phyloP scores from a whole-genome alignment of 1,140 invertebrate species.

The Epicauta chinensis region DNA sequence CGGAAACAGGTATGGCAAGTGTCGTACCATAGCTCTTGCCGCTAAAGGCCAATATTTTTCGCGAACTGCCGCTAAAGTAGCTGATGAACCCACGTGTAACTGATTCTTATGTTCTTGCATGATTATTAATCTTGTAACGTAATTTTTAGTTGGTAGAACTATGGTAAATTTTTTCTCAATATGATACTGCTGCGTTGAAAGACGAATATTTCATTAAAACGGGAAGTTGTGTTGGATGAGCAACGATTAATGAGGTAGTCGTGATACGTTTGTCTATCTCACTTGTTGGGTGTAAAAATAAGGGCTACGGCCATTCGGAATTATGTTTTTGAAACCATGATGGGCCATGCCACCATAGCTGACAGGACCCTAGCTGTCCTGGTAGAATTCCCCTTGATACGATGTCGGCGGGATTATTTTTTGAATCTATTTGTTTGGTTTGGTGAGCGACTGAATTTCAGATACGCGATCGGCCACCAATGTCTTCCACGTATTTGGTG shows the following conservation, averaged over 20 bases:
- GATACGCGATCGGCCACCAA: constrained; percentile 40
- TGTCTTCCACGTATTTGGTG: constrained; percentile 31
- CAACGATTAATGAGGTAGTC: too few species aligned
- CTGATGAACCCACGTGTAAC: constrained; percentile 11
- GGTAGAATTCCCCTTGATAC: constrained; percentile 38
- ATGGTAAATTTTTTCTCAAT: constrained; percentile 23
- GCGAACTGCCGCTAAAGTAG: constrained; percentile 12
- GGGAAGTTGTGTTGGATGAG: too few species aligned
- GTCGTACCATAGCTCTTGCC: constrained; percentile 11
- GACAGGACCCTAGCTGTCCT: constrained; percentile 20
- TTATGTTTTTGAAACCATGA: constrained; percentile 4
- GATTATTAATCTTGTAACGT: constrained; percentile 21
- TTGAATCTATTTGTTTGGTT: constrained; percentile 41
- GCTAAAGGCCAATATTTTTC: constrained; percentile 17
- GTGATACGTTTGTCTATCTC: too few species aligned
- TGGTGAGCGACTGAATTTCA: constrained; percentile 19
- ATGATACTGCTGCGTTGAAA: too few species aligned
- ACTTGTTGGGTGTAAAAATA: background rate
- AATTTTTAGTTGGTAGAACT: constrained; percentile 20
- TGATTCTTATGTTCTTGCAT: constrained; percentile 16
- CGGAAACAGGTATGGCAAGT: constrained; percentile 18
- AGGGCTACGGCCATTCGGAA: too few species aligned
- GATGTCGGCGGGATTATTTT: constrained; percentile 45
- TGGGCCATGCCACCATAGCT: constrained; percentile 36
- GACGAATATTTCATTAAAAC: too few species aligned